These are phyloP conservation scores for Varroa destructor DNA, from an alignment of 1,140 invertebrate genomes.

Conservation along the genomic window DNA sequence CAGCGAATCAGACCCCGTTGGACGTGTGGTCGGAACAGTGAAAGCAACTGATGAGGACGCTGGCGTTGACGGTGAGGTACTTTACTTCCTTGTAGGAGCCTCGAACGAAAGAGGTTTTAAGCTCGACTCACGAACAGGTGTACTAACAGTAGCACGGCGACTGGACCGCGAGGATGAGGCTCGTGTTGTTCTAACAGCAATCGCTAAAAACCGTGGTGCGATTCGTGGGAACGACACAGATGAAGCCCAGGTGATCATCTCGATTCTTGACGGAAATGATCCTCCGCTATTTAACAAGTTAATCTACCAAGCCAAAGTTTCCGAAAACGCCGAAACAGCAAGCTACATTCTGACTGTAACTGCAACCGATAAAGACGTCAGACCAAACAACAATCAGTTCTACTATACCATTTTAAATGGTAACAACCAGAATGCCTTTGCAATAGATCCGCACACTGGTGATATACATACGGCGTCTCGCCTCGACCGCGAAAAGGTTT, in stretches of 20 bases:
- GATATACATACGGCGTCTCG: conserved; percentile 56
- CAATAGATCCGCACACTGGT: conserved; percentile 70
- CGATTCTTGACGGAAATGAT: conserved; percentile 87
- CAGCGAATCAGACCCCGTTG: conserved; percentile 75
- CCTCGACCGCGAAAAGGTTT: conserved; percentile 67
- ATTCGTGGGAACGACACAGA: conserved; percentile 87
- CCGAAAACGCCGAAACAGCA: conserved; percentile 60
- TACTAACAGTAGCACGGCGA: conserved; percentile 62
- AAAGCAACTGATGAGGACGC: conserved; percentile 78
- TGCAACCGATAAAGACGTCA: conserved; percentile 77
- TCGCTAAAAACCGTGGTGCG: conserved; percentile 84
- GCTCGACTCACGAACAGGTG: conserved; percentile 67
- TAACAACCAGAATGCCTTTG: conserved; percentile 66
- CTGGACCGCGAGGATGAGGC: conserved; percentile 82
- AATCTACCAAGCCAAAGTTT: conserved; percentile 58
- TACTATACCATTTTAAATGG: conserved; percentile 75
- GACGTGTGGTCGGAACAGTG: conserved; percentile 67
- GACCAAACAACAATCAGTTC: conserved; percentile 79
- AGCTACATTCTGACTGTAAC: conserved; percentile 61
- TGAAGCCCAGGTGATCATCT: conserved; percentile 79
- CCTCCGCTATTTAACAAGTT: conserved; percentile 72
- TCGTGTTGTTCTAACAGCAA: conserved; percentile 69
- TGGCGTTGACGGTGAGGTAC: conserved; percentile 78
- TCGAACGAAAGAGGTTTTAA: conserved; percentile 81
- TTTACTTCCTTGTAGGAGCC: conserved; percentile 78